Conservation (phyloP, 2,797 vertebrate genomes). For the Muscicapa striata region DNA sequence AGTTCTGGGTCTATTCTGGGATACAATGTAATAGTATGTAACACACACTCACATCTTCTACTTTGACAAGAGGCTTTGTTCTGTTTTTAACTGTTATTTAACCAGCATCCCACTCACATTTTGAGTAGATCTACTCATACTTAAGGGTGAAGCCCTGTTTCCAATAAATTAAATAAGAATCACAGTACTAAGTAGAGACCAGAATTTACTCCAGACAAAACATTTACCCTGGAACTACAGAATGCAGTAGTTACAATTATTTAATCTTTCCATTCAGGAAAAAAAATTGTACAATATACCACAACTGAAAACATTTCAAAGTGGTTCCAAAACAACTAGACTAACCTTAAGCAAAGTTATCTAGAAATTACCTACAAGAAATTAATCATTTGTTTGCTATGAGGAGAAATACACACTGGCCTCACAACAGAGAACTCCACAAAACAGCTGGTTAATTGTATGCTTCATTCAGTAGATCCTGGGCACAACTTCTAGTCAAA, state of each 20-base stretch:
- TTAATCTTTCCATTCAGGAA: neutral
- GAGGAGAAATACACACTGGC: neutral
- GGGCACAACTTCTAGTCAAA: neutral
- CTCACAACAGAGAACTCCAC: neutral
- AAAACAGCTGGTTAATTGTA: neutral
- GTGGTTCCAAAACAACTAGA: neutral
- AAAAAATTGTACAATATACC: neutral
- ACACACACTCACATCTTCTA: neutral
- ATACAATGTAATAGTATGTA: neutral
- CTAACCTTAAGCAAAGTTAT: neutral
- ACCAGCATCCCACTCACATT: neutral
- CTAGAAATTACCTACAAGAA: neutral
- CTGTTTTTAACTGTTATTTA: neutral
- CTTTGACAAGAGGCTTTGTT: slow-evolving; percentile 18
- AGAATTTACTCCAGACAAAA: neutral
- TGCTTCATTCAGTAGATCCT: neutral
- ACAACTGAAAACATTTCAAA: neutral
- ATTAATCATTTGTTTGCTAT: neutral
- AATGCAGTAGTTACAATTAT: neutral
- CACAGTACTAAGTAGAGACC: neutral
- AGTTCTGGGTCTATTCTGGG: neutral
- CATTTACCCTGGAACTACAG: neutral
- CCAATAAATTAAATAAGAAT: neutral
- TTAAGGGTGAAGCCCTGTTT: neutral
- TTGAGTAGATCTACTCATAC: neutral